phyloP scores from a whole-genome alignment of 1,140 invertebrate species.

The Globodera ellingtonae region DNA sequence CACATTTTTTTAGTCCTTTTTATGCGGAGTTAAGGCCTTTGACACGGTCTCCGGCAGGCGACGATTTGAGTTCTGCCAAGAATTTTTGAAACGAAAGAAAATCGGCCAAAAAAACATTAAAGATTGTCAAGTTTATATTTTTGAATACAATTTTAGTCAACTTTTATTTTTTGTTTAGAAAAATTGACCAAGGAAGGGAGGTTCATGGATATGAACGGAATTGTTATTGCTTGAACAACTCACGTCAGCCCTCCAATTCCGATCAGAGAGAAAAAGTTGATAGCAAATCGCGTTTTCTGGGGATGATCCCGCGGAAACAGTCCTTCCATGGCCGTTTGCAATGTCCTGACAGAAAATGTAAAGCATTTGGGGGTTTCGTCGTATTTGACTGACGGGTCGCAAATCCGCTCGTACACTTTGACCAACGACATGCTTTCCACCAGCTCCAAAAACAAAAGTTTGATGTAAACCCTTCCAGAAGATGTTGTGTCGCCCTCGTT shows the following conservation, averaged over 20 bases:
- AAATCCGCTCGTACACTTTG: slow-evolving; percentile 84
- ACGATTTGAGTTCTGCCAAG: too few species aligned
- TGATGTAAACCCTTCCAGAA: slow-evolving; percentile 94
- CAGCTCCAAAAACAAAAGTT: slow-evolving; percentile 93
- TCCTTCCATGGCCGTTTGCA: slow-evolving; percentile 84
- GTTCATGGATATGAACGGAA: too few species aligned
- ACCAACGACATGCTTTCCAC: slow-evolving; percentile 91
- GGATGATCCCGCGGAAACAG: slow-evolving; percentile 93
- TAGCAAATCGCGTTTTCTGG: slow-evolving; percentile 93
- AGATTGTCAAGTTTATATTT: neutral
- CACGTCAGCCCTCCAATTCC: slow-evolving; percentile 88
- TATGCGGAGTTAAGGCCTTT: too few species aligned
- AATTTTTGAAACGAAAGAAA: too few species aligned
- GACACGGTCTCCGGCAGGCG: too few species aligned
- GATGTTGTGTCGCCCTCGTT: slow-evolving; percentile 97
- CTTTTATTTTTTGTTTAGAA: too few species aligned
- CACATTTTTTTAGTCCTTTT: slow-evolving; percentile 14
- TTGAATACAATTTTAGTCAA: neutral
- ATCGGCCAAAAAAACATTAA: too few species aligned
- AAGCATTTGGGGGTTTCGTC: too few species aligned
- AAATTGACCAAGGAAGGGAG: too few species aligned
- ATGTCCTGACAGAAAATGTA: slow-evolving; percentile 70
- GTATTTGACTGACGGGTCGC: slow-evolving; percentile 74
- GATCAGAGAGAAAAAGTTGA: slow-evolving; percentile 99
- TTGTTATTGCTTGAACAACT: slow-evolving; percentile 5